A percentile compares a stretch with the other conserved stretches of the same genome.
These are phyloP conservation scores for Xenentodon cancila DNA, from an alignment of 2,797 vertebrate species.

Conservation along the genomic window DNA sequence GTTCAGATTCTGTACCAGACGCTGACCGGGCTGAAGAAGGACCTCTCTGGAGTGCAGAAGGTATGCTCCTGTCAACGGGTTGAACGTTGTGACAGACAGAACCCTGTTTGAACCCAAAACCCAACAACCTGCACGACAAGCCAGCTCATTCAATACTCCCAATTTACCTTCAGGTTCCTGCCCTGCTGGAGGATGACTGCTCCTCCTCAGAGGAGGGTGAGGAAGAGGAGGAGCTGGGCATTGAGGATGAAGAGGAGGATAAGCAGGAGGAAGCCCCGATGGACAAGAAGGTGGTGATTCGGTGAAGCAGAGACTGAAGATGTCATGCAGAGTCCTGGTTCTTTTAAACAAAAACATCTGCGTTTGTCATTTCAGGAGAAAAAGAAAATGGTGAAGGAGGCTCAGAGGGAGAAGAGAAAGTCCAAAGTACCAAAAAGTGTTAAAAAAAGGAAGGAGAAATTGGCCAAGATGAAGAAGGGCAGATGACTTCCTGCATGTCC, in stretches of 20 bases:
- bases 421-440: slow-evolving; percentile 92
- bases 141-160: neutral
- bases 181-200: slow-evolving; percentile 83
- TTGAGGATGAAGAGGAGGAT: slow-evolving; percentile 56
- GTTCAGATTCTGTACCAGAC: slow-evolving; percentile 94
- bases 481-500: slow-evolving; percentile 58
- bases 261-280: slow-evolving; percentile 61
- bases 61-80: slow-evolving; percentile 63
- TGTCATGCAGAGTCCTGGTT: neutral
- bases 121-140: too few relatives aligned
- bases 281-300: slow-evolving; percentile 86
- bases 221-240: slow-evolving; percentile 61
- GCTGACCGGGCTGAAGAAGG: slow-evolving; percentile 92
- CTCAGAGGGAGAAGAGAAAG: slow-evolving; percentile 93
- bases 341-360: neutral
- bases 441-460: slow-evolving; percentile 95
- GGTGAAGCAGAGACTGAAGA: neutral
- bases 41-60: slow-evolving; percentile 93
- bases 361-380: slow-evolving; percentile 84
- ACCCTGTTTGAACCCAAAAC: too few relatives aligned
- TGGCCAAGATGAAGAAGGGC: slow-evolving; percentile 90
- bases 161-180: slow-evolving; percentile 80
- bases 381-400: slow-evolving; percentile 92
- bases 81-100: neutral
- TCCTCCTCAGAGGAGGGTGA: slow-evolving; percentile 33